phyloP scores from a whole-genome alignment of 2,113 vertebrate species.

The Scomber japonicus region DNA sequence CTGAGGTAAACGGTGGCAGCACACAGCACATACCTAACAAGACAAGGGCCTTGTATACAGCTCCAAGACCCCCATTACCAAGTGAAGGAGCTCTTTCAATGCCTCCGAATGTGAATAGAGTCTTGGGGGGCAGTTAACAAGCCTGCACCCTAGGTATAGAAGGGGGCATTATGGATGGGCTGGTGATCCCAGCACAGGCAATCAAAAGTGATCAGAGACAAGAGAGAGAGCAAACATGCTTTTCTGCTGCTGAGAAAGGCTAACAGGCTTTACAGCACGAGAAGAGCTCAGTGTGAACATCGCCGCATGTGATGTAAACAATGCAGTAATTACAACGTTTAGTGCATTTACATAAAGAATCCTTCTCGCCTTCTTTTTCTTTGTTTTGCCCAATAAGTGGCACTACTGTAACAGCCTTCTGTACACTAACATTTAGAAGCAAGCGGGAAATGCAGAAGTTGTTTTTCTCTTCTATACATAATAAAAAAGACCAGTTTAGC shows the following conservation, averaged over 20 bases:
- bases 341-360: not conserved
- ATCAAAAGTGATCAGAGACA: constrained; percentile 49
- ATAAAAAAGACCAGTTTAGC: too few species aligned
- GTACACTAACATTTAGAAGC: constrained; percentile 1
- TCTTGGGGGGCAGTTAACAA: constrained; percentile 56
- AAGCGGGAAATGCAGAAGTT: not conserved
- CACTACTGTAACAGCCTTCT: not conserved
- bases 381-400: not conserved
- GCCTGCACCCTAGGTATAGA: constrained; percentile 48
- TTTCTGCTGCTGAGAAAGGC: constrained; percentile 28
- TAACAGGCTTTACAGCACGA: constrained; percentile 19
- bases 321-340: constrained; percentile 1
- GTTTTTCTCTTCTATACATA: too few species aligned
- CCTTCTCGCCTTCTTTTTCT: not conserved
- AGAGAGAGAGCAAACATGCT: constrained; percentile 41
- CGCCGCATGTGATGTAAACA: constrained; percentile 10
- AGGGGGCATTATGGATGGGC: constrained; percentile 34
- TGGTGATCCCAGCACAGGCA: constrained; percentile 37
- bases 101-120: constrained; percentile 46
- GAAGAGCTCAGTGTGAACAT: not conserved
- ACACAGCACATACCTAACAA: constrained; percentile 43
- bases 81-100: constrained; percentile 60
- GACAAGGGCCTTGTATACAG: constrained; percentile 39
- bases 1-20: constrained; percentile 34
- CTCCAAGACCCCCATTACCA: constrained; percentile 38